A percentile compares a stretch with the other conserved stretches of the same genome.
Evolutionary conservation across 2,888 invertebrate species (phyloP).

Genomic region (Beris chalybata): DNA sequence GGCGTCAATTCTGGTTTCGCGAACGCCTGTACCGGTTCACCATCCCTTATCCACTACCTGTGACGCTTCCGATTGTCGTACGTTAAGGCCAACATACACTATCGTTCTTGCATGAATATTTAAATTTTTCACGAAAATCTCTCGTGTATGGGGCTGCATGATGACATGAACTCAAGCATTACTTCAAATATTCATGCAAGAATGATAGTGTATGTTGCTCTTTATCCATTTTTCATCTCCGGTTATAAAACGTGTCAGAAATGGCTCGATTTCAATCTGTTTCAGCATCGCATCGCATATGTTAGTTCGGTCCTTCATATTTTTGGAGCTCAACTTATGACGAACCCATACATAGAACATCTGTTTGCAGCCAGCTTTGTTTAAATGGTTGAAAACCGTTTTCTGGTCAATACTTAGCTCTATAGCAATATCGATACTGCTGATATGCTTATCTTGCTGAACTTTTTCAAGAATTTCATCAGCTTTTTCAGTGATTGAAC

Average conservation of each 20-base stretch:
- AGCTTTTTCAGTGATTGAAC: too few relatives aligned
- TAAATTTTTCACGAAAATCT: not conserved
- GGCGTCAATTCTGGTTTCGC: too few relatives aligned
- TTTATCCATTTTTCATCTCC: slow-evolving; percentile 1
- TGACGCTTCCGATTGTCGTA: too few relatives aligned
- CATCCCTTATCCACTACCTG: not conserved
- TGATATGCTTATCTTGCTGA: too few relatives aligned
- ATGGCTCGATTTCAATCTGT: slow-evolving; percentile 8
- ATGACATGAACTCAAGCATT: too few relatives aligned
- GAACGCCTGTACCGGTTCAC: not conserved
- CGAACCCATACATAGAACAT: slow-evolving; percentile 7
- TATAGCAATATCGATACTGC: too few relatives aligned
- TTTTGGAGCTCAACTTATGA: slow-evolving; percentile 1
- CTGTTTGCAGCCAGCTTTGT: slow-evolving; percentile 1
- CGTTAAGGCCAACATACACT: slow-evolving; percentile 1
- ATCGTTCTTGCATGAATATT: slow-evolving; percentile 3
- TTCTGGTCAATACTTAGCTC: slow-evolving; percentile 1
- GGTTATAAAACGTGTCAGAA: slow-evolving; percentile 2
- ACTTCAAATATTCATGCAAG: too few relatives aligned
- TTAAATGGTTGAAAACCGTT: slow-evolving; percentile 7
- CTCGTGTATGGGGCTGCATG: not conserved
- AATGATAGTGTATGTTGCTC: not conserved
- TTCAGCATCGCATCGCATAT: slow-evolving; percentile 1
- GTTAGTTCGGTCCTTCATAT: not conserved
- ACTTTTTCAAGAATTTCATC: too few relatives aligned